Evolutionary conservation across 2,113 vertebrate species (phyloP).

Genomic region (Brachionichthys hirsutus): DNA sequence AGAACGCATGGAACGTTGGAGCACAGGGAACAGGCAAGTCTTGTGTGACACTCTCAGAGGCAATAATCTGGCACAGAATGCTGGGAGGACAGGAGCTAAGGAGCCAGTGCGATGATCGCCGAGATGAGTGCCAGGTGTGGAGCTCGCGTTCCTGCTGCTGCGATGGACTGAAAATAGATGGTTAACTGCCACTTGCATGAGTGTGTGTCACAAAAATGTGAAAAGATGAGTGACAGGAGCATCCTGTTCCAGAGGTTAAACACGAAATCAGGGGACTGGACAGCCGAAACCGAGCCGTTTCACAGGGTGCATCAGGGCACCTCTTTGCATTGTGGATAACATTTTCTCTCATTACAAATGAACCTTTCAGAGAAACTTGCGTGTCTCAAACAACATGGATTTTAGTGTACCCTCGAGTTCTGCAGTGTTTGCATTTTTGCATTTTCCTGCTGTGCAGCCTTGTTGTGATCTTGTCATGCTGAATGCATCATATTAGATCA

Average conservation of each 20-base stretch:
- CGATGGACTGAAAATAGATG: conserved; percentile 60
- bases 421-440: conserved; percentile 45
- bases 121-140: too few species aligned
- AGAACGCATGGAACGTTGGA: too few species aligned
- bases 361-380: conserved; percentile 24
- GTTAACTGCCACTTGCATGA: conserved; percentile 40
- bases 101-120: too few species aligned
- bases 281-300: conserved; percentile 35
- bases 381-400: conserved; percentile 24
- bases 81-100: too few species aligned
- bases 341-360: conserved; percentile 43
- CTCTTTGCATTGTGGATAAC: conserved; percentile 3
- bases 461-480: neutral
- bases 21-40: too few species aligned
- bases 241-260: conserved; percentile 49
- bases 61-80: too few species aligned
- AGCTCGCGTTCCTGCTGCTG: too few species aligned
- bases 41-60: too few species aligned
- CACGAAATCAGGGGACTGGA: conserved; percentile 6
- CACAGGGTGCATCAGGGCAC: neutral
- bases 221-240: conserved; percentile 43
- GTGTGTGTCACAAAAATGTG: conserved; percentile 40
- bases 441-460: conserved; percentile 15
- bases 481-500: conserved; percentile 29
- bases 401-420: conserved; percentile 18